These are phyloP conservation scores for Sciurus vulgaris DNA, from an alignment of 2,797 vertebrate genomes.

Conservation along the genomic window DNA sequence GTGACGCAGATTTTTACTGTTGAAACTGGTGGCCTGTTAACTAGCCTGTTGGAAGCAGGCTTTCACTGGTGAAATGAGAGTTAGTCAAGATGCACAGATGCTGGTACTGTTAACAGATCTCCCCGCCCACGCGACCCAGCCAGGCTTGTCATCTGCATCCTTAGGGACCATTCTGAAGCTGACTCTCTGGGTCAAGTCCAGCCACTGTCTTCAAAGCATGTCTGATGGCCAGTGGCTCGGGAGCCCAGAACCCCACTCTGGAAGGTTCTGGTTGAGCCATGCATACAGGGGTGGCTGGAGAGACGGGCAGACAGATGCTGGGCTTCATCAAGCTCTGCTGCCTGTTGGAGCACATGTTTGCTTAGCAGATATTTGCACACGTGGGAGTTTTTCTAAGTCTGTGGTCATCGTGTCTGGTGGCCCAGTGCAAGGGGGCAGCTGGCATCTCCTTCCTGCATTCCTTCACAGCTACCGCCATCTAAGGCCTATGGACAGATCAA, in stretches of 20 bases:
- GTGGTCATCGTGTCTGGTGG: too few species aligned
- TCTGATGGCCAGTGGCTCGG: neutral
- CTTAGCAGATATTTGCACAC: neutral
- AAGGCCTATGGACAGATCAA: too few species aligned
- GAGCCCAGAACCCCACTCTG: neutral
- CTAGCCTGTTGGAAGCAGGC: neutral
- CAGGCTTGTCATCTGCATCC: neutral
- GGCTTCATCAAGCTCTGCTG: fast-evolving
- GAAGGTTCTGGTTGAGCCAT: neutral
- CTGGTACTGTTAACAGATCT: neutral
- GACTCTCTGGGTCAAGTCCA: neutral
- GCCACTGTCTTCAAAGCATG: neutral
- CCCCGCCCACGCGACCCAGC: neutral
- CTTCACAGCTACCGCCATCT: too few species aligned
- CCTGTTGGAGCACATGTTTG: neutral
- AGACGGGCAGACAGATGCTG: neutral
- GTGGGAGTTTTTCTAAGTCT: too few species aligned
- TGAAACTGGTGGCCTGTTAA: neutral
- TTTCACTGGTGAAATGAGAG: neutral
- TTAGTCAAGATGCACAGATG: neutral
- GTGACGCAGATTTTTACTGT: neutral
- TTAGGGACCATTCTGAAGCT: neutral
- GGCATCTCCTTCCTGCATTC: too few species aligned
- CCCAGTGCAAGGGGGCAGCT: too few species aligned
- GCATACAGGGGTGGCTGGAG: neutral